Evolutionary conservation across 1,140 invertebrate genomes (phyloP).

Genomic region (Panagrolaimus sp.): DNA sequence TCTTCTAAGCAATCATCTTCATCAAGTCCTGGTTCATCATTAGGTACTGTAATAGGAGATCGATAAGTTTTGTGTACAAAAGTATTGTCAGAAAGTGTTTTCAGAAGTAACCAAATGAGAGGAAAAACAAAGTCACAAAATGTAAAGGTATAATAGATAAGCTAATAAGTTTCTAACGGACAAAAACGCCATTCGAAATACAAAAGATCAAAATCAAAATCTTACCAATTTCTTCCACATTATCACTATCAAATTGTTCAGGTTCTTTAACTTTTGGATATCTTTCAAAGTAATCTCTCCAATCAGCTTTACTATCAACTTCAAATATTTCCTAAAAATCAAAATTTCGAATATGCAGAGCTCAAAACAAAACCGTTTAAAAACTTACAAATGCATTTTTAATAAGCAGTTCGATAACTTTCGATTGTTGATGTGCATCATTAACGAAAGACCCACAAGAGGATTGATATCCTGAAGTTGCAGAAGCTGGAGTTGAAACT

Average conservation of each 20-base stretch:
- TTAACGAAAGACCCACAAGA: background rate
- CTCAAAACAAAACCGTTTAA: background rate
- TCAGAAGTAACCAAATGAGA: no score
- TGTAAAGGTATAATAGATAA: no score
- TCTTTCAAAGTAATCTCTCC: slow-evolving; percentile 47
- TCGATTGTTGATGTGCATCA: slow-evolving; percentile 49
- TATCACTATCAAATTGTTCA: slow-evolving; percentile 33
- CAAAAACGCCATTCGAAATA: no score
- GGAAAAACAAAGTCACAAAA: no score
- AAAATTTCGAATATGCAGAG: background rate
- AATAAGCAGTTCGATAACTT: slow-evolving; percentile 47
- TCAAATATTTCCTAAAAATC: slow-evolving; percentile 44
- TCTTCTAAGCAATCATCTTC: slow-evolving; percentile 46
- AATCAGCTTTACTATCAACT: slow-evolving; percentile 38
- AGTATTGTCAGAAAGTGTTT: no score
- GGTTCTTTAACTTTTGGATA: slow-evolving; percentile 44
- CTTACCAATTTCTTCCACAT: background rate
- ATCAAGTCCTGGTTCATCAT: slow-evolving; percentile 23
- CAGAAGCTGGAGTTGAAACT: slow-evolving; percentile 14
- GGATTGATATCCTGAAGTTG: background rate
- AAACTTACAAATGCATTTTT: slow-evolving; percentile 51
- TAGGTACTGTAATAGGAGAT: no score
- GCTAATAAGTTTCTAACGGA: no score
- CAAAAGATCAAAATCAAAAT: background rate
- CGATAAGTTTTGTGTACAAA: no score